Conservation (phyloP, 2,888 invertebrate species). For the Phalera bucephala region DNA sequence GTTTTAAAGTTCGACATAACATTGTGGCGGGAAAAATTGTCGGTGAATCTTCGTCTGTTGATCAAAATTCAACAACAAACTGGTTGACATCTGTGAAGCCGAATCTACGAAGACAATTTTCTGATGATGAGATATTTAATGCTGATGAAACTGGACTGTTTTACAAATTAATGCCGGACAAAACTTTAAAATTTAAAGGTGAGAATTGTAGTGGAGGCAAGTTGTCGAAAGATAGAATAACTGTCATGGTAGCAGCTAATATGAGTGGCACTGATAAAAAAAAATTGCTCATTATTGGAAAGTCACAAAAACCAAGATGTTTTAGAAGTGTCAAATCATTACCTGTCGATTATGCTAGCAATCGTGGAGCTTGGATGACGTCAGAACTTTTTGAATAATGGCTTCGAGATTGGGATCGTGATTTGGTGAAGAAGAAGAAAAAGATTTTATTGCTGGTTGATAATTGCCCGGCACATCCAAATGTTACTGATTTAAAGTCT, state of each 20-base stretch:
- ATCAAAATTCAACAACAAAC: too few species aligned
- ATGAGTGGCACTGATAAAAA: conserved; percentile 40
- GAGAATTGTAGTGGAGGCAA: conserved; percentile 41
- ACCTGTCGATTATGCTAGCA: too few species aligned
- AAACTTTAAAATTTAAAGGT: conserved; percentile 36
- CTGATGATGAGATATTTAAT: conserved; percentile 28
- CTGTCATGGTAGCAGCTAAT: conserved; percentile 39
- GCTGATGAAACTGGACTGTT: conserved; percentile 37
- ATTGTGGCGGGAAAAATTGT: conserved; percentile 18
- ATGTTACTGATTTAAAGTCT: conserved; percentile 1
- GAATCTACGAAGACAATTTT: too few species aligned
- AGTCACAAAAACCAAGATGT: conserved; percentile 39
- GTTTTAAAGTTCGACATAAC: conserved; percentile 23
- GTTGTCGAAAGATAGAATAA: conserved; percentile 35
- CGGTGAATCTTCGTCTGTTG: conserved; percentile 1
- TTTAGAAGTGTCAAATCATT: conserved; percentile 25
- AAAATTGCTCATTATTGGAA: conserved; percentile 40
- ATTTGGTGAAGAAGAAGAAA: conserved; percentile 2
- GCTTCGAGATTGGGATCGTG: conserved; percentile 7
- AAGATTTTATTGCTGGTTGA: conserved; percentile 10
- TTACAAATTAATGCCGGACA: conserved; percentile 33
- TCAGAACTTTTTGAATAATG: conserved; percentile 9
- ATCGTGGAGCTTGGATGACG: neutral
- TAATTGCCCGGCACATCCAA: conserved; percentile 8
- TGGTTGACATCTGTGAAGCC: neutral